Evolutionary conservation across 53 echinoderm and acorn worm species (phyloP), one percentile per base, ranked within the genome.

Genomic region (Arbacia lixula): DNA sequence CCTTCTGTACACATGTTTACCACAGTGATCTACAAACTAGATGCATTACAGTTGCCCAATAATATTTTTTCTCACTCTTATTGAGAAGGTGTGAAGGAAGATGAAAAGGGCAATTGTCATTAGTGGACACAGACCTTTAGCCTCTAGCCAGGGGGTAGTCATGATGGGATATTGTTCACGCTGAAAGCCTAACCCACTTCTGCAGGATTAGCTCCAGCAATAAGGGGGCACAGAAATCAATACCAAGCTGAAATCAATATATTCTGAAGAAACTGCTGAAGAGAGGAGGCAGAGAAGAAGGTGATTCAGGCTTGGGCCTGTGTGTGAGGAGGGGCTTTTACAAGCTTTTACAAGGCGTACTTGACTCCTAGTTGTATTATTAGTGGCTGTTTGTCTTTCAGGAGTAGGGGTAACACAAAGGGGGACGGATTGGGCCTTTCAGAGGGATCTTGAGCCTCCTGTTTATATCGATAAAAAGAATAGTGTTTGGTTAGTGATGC

Each of bases 81-180:
- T n/a, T n/a, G n/a, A n/a, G n/a, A n/a, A n/a, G n/a, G n/a, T n/a
- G n/a, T n/a, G n/a, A n/a, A n/a, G n/a, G n/a, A n/a, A n/a, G n/a
- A n/a, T n/a, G n/a, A n/a, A n/a, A n/a, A n/a, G n/a, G n/a, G n/a
- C n/a, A n/a, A n/a, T n/a, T n/a, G n/a, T n/a, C n/a, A n/a, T n/a
- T n/a, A n/a, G n/a, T n/a, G n/a, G n/a, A n/a, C n/a, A n/a, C n/a
- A n/a, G n/a, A n/a, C n/a, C 12, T 68, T 6, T 42, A 42, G 6
- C 69, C 42, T 69, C 20, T 21, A 69, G 69, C 69, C 24, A 41
- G 42, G 42, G 28, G 69, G 43, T 69, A 25, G 28, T 69, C 3
- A 69, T 69, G 69, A 69, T 43, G 40, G 69, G 3, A 69, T 36
- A 69, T 69, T 69, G 69, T 43, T 12, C 69, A 12, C 29, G 25